Evolutionary conservation across 2,797 vertebrate genomes (phyloP).

Genomic region (Acanthurus lineatus): DNA sequence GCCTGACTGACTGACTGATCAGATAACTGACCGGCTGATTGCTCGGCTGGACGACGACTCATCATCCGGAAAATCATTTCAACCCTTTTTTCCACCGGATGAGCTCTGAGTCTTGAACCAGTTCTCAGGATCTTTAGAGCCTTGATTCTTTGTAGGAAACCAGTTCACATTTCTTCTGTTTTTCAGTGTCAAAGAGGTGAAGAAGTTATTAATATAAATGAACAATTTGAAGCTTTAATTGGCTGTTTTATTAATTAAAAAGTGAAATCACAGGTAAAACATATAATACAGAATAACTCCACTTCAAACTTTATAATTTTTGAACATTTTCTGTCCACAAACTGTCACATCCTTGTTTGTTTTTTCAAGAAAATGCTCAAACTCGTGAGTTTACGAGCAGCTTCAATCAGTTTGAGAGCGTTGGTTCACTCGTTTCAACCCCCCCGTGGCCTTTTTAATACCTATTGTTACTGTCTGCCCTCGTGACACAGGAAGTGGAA

Average conservation of each 20-base stretch:
- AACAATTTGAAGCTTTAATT: not conserved
- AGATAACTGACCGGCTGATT: no score
- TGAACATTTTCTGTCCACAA: not conserved
- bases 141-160: no score
- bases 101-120: no score
- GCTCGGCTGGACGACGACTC: no score
- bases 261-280: not conserved
- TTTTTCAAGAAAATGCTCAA: not conserved
- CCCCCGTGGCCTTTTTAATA: conserved; percentile 20
- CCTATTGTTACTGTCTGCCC: conserved; percentile 33
- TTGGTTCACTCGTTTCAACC: conserved; percentile 26
- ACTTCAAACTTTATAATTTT: conserved; percentile 3
- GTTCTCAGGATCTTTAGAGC: no score
- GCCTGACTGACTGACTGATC: not conserved
- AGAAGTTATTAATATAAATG: no score
- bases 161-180: no score
- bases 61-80: no score
- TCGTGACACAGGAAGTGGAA: conserved; percentile 4
- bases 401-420: conserved; percentile 29
- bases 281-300: not conserved
- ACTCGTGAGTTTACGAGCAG: not conserved
- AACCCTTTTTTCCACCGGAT: no score
- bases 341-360: conserved; percentile 1
- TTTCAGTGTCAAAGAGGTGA: no score
- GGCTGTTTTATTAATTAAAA: not conserved